Base-by-base conservation (phyloP, 2,888 invertebrate species). In the Tanypteryx hageni region DNA sequence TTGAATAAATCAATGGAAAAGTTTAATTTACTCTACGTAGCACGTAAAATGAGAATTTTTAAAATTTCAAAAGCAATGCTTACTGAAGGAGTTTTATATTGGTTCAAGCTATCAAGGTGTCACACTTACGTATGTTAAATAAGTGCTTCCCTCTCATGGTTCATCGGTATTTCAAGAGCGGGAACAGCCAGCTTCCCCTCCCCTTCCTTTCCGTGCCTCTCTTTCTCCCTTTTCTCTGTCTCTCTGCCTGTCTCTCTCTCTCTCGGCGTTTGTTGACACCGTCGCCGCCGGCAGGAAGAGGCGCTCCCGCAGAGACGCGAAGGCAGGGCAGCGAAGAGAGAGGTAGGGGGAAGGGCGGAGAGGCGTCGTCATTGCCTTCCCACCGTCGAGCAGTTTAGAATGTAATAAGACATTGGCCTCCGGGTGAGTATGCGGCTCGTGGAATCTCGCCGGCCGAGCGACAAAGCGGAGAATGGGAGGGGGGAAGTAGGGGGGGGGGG, bases 331-430 rank as follows among this genome's bases (percentile, higher is more conserved):
- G 44, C 44, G 64, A n/a, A 5, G 16, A n/a, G 64, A 64, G 64
- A 7, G n/a, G 64, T 0, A 13, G 64, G 11, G 13, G 64, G 10
- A 10, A 11, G 64, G 16, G n/a, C 16, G 81, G 81, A 81, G 27
- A 27, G 81, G 56, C 14, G 44, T 83, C 83, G 83, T 44, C 83
- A 56, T 83, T 56, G 44, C n/a, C 84, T 27, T 44, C 14, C 86
- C 31, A 59, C 86, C 86, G 86, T 59, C 27, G 86, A 86, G 86
- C 86, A 86, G 89, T 89, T 89, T 89, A 89, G 89, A 89, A 89
- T 89, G 89, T 89, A 89, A 89, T 89, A 89, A 89, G 89, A 89
- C 89, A 89, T 89, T 89, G 89, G 89, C 89, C 89, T 89, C 89
- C 89, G 89, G 89, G 61, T 11, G n/a, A 59, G 86, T 86, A 86